These are phyloP conservation scores for Planococcus citri DNA, from an alignment of 1,140 invertebrate species.

Conservation along the genomic window DNA sequence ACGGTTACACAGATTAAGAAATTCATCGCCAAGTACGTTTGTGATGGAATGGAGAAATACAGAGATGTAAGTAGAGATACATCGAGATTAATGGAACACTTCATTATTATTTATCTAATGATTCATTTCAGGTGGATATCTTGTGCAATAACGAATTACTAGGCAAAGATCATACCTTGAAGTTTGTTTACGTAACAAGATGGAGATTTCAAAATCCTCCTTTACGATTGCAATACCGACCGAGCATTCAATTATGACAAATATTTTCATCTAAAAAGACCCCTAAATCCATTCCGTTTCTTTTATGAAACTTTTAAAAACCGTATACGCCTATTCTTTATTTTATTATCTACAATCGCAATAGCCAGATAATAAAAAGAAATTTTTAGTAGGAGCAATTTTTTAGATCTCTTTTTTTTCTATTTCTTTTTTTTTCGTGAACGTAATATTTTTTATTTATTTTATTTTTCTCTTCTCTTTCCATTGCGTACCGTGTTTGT, in stretches of 20 bases:
- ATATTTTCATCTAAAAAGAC: background rate
- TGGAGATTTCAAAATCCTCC: conserved; percentile 92
- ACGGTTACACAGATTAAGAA: conserved; percentile 96
- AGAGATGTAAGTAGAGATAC: conserved; percentile 64
- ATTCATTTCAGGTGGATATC: conserved; percentile 78
- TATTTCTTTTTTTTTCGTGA: no score
- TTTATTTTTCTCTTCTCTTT: no score
- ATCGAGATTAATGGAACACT: background rate
- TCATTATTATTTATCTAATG: background rate
- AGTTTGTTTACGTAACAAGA: conserved; percentile 94
- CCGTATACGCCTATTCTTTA: no score
- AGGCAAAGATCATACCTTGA: conserved; percentile 96
- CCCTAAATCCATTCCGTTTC: background rate
- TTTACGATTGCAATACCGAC: conserved; percentile 67
- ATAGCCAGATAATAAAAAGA: background rate
- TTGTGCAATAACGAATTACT: conserved; percentile 95
- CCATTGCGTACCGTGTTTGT: no score
- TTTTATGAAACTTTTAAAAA: background rate
- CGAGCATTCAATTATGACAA: conserved; percentile 50
- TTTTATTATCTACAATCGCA: background rate
- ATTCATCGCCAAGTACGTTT: conserved; percentile 90
- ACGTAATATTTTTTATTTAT: no score
- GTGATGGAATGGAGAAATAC: conserved; percentile 82
- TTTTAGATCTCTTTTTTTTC: background rate
- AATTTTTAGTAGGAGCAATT: background rate